phyloP scores from a whole-genome alignment of 2,797 vertebrate genomes.

The Girardinus metallicus region DNA sequence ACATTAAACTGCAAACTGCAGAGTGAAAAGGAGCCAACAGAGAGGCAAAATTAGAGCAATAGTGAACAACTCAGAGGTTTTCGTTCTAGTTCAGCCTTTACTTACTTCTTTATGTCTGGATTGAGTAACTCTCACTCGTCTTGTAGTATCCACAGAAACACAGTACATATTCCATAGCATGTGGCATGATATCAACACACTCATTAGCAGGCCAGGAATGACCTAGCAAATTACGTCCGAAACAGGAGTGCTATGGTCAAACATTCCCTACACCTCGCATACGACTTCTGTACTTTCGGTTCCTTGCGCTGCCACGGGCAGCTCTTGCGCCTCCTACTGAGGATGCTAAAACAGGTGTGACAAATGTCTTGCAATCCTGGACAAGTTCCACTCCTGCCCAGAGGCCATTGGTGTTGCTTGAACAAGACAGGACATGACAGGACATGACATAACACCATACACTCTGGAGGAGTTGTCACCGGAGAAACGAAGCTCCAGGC shows the following conservation, averaged over 20 bases:
- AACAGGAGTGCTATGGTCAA: slow-evolving; percentile 72
- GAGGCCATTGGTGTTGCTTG: slow-evolving; percentile 51
- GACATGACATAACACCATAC: slow-evolving; percentile 69
- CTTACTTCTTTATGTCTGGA: no score
- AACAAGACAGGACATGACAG: slow-evolving; percentile 64
- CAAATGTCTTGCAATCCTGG: slow-evolving; percentile 66
- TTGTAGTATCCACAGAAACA: slow-evolving; percentile 14
- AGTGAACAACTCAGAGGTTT: background rate
- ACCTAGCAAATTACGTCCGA: slow-evolving; percentile 61
- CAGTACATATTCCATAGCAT: slow-evolving; percentile 54
- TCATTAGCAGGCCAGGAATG: slow-evolving; percentile 64
- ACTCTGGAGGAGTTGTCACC: slow-evolving; percentile 65
- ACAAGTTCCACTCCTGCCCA: slow-evolving; percentile 53
- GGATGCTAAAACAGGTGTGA: slow-evolving; percentile 75
- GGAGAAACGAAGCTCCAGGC: slow-evolving; percentile 43
- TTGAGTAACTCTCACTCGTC: background rate
- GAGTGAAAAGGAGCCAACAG: background rate
- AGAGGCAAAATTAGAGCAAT: background rate
- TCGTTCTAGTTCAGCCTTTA: background rate
- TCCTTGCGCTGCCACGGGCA: slow-evolving; percentile 44
- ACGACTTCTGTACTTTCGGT: slow-evolving; percentile 58
- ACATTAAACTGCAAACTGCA: background rate
- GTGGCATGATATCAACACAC: slow-evolving; percentile 68
- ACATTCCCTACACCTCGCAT: slow-evolving; percentile 68
- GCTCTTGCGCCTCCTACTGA: slow-evolving; percentile 79